Percentiles rank a stretch among this genome's conserved stretches.
These are phyloP conservation scores for Lepilemur septentrionalis DNA, from an alignment of 2,797 vertebrate genomes.

Conservation along the genomic window DNA sequence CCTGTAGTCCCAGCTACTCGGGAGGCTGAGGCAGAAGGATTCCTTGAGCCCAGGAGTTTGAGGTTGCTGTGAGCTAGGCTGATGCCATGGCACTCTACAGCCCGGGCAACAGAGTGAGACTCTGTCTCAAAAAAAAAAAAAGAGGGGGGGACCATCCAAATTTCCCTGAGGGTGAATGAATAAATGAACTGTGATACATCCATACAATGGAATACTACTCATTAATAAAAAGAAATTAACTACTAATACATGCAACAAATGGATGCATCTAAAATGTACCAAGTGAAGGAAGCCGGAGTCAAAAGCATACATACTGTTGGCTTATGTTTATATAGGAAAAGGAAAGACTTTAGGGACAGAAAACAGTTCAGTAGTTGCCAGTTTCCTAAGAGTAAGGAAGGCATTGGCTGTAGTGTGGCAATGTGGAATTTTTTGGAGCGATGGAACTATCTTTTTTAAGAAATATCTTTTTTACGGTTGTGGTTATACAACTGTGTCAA, in stretches of 20 bases:
- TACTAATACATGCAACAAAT: neutral
- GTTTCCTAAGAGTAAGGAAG: neutral
- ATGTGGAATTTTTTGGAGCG: neutral
- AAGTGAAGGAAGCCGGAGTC: neutral
- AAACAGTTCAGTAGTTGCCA: neutral
- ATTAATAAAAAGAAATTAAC: neutral
- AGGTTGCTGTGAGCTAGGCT: no score
- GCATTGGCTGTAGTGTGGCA: neutral
- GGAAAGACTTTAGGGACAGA: neutral
- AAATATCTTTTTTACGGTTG: neutral
- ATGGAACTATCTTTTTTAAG: neutral
- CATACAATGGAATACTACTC: neutral
- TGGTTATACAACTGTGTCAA: neutral
- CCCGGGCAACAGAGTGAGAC: no score
- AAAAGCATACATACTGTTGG: neutral
- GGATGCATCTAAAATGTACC: neutral
- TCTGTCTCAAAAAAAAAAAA: no score
- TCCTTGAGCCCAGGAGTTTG: no score
- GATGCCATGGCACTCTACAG: no score
- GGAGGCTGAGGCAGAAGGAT: no score
- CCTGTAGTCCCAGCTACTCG: no score
- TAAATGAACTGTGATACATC: neutral
- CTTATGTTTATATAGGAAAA: neutral
- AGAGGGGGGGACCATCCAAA: neutral
- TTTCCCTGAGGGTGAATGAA: neutral